Base-by-base conservation (phyloP, 2,888 invertebrate genomes). In the Hipparchia sbordonii region DNA sequence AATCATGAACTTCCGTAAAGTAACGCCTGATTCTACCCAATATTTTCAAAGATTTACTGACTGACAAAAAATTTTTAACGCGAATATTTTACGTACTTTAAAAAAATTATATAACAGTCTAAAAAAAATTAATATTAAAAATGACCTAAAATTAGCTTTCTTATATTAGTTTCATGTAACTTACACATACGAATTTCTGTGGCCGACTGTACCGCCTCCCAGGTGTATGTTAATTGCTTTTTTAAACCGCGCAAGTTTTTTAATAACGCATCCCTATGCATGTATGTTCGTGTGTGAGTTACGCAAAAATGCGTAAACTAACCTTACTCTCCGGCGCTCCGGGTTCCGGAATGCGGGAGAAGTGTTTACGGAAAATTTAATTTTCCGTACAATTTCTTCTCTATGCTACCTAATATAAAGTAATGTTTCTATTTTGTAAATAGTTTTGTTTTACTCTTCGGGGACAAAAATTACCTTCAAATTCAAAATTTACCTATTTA, bases 171-270 rank as follows among this genome's bases (percentile, higher is more conserved):
- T 23, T 23, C 23, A 23, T 1, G 23, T 23, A 23, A 0, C 23
- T 23, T 1, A 23, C 23, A 1, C 23, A 23, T 23, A 23, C 0
- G 23, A 23, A 23, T 23, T 23, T 45, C 48, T n/a, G 52, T 56
- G 9, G 70, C 56, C 66, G 56, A 71, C 73, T 73, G 77, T 77
- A 77, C 73, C 48, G 48, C 63, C 72, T 74, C 78, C 67, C 68
- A 74, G 76, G 77, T 77, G 77, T 77, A 77, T 72, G 76, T 76
- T 79, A 82, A 81, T 81, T 82, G 81, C 81, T 79, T 82, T 82
- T 80, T 76, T 78, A 77, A 81, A 82, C 78, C 80, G 77, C 74
- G 77, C 80, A 86, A 86, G 86, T 87, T 87, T 87, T 86, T 87
- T 87, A 87, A 87, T 87, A 86, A 84, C 79, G 76, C 78, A 80